Evolutionary conservation across 2,113 vertebrate species (phyloP).

Genomic region (Corydoras maculifer): DNA sequence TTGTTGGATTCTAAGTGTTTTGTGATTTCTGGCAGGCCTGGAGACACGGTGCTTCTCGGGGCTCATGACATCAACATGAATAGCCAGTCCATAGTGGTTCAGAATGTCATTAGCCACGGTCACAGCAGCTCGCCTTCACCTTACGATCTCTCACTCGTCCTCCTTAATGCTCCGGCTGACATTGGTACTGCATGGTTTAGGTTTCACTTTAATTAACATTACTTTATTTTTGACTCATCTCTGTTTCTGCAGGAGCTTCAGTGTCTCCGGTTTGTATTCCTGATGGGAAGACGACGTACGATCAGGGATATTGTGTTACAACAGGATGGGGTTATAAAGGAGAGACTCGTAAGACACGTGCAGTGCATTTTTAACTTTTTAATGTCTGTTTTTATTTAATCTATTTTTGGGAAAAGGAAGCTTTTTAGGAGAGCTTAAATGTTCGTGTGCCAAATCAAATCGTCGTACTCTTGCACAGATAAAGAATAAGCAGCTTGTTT

Average conservation of each 20-base stretch:
- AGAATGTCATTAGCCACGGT: conserved; percentile 40
- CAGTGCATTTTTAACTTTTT: no score
- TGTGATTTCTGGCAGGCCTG: conserved; percentile 37
- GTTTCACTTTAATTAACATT: no score
- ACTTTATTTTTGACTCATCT: background rate
- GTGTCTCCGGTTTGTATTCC: conserved; percentile 56
- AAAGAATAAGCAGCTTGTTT: no score
- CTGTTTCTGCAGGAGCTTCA: conserved; percentile 40
- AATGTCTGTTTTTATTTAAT: no score
- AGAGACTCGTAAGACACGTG: conserved; percentile 35
- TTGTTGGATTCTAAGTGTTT: background rate
- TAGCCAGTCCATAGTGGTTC: conserved; percentile 41
- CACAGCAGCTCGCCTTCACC: conserved; percentile 47
- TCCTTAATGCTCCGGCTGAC: conserved; percentile 43
- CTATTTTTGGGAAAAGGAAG: no score
- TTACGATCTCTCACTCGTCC: conserved; percentile 54
- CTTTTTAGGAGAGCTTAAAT: no score
- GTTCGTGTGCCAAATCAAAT: no score
- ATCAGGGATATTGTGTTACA: conserved; percentile 52
- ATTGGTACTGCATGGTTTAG: conserved; percentile 38
- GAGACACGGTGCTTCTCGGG: conserved; percentile 54
- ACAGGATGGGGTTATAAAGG: conserved; percentile 55
- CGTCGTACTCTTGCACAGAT: no score
- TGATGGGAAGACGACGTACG: conserved; percentile 43
- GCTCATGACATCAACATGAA: conserved; percentile 47